Percentiles rank a stretch among this genome's conserved stretches.
phyloP scores from a whole-genome alignment of 2,797 vertebrate genomes.

The Peromyscus attwateri region DNA sequence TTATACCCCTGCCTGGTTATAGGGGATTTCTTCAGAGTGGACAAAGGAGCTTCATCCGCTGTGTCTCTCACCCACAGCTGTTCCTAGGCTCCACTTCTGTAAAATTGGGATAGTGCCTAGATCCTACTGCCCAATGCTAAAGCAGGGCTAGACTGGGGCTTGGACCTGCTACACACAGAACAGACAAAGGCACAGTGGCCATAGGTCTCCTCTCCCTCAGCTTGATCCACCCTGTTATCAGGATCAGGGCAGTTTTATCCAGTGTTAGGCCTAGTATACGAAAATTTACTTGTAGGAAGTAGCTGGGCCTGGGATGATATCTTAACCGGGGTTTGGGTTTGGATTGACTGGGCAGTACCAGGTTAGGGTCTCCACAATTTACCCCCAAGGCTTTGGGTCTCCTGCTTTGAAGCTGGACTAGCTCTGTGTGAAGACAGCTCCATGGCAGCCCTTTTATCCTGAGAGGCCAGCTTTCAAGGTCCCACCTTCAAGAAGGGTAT shows the following conservation, averaged over 20 bases:
- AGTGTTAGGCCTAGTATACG: background rate
- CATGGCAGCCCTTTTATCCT: fast-evolving
- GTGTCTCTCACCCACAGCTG: background rate
- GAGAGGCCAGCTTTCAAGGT: background rate
- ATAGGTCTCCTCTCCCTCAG: too few species aligned
- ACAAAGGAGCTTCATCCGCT: background rate
- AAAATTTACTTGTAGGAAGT: background rate
- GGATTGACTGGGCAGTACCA: background rate
- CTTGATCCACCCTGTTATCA: background rate
- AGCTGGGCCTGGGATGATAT: background rate
- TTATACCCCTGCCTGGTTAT: fast-evolving
- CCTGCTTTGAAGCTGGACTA: fast-evolving
- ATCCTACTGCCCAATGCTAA: background rate
- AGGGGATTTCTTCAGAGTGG: background rate
- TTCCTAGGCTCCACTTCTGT: background rate
- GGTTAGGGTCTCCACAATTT: background rate
- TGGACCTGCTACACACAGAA: background rate
- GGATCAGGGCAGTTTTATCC: background rate
- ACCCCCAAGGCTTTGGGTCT: background rate
- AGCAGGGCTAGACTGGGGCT: background rate
- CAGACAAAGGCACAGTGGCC: background rate
- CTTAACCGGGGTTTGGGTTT: background rate
- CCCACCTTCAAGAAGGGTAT: background rate
- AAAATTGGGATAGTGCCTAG: background rate
- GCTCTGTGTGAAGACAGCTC: background rate